These are phyloP conservation scores for Nothura maculosa DNA, from an alignment of 2,797 vertebrate species.

Conservation along the genomic window DNA sequence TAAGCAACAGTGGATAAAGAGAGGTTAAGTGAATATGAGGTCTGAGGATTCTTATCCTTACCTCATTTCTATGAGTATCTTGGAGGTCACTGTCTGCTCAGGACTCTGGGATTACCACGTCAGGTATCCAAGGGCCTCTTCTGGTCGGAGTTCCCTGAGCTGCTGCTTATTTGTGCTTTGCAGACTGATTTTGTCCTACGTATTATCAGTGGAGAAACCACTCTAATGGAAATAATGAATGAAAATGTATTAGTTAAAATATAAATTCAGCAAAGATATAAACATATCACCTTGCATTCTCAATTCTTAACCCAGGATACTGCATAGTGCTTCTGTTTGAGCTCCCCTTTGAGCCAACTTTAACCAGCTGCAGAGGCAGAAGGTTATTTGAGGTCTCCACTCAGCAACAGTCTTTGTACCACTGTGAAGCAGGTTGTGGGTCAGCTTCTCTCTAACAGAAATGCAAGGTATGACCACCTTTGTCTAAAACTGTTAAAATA, in stretches of 20 bases:
- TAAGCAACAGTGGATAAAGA: not conserved
- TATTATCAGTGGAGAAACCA: not conserved
- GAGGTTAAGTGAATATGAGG: not conserved
- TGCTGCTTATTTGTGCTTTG: not conserved
- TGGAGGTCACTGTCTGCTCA: not conserved
- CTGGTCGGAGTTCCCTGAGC: not conserved
- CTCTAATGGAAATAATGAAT: not conserved
- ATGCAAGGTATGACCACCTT: not conserved
- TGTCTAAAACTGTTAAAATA: not conserved
- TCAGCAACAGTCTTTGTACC: not conserved
- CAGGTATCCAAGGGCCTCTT: accelerated
- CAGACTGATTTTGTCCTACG: not conserved
- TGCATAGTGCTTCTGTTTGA: not conserved
- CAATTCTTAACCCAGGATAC: not conserved
- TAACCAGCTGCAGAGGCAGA: not conserved
- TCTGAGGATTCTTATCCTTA: not conserved
- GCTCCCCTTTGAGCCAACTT: not conserved
- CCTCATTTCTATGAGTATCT: not conserved
- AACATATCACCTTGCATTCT: not conserved
- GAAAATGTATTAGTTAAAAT: not conserved
- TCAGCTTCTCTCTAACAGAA: not conserved
- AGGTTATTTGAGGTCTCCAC: not conserved
- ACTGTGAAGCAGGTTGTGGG: not conserved
- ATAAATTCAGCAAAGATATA: not conserved
- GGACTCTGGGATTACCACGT: not conserved